Percentiles rank a stretch among this genome's conserved stretches.
Conservation (phyloP, 2,888 invertebrate species). For the Apantesis nais region DNA sequence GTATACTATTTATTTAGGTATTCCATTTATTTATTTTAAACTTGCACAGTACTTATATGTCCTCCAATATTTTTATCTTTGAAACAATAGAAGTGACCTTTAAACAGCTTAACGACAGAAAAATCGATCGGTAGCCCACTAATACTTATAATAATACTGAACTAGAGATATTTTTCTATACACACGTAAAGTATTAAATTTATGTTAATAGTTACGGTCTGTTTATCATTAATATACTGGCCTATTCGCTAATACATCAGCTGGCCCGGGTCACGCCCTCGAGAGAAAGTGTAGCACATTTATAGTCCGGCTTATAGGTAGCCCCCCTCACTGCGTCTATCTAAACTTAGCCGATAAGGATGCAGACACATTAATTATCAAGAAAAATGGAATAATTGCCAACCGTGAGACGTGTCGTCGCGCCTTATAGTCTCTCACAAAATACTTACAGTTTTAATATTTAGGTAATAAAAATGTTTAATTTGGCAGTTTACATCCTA, state of each 20-base stretch:
- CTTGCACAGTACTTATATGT: too few species aligned
- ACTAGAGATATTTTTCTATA: background rate
- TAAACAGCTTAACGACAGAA: too few species aligned
- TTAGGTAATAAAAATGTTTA: background rate
- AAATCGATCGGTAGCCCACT: background rate
- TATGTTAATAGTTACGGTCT: conserved; percentile 16
- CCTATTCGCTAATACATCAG: conserved; percentile 65
- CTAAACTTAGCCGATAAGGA: conserved; percentile 60
- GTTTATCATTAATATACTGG: conserved; percentile 44
- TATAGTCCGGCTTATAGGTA: conserved; percentile 64
- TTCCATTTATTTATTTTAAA: too few species aligned
- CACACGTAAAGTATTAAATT: background rate
- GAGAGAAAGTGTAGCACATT: conserved; percentile 66
- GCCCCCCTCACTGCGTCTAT: conserved; percentile 49
- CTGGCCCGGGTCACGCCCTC: conserved; percentile 69
- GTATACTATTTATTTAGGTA: too few species aligned
- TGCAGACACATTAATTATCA: conserved; percentile 19
- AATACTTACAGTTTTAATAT: background rate
- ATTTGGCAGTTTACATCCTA: background rate
- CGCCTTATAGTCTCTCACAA: background rate
- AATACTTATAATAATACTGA: background rate
- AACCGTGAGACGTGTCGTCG: background rate
- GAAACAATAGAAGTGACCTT: too few species aligned
- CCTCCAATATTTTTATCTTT: too few species aligned
- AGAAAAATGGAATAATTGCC: background rate